Base-by-base conservation (phyloP, 2,888 invertebrate species). In the Koerneria pararmatus region DNA sequence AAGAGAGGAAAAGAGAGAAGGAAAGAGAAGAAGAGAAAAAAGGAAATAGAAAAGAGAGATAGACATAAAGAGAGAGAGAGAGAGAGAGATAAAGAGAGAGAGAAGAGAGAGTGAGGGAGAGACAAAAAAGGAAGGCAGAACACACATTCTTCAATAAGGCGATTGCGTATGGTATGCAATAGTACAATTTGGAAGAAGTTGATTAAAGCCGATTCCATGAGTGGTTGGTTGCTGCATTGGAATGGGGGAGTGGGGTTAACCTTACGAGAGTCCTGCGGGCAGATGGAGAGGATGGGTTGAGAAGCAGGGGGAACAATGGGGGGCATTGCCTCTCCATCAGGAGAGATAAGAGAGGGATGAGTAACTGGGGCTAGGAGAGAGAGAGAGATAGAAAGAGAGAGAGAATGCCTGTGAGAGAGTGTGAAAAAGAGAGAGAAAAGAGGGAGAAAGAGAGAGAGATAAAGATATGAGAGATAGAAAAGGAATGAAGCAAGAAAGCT, bases 391-490 rank as follows among this genome's bases (percentile, higher is more conserved):
- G 57, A 11, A 56, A 29, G 49, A 22, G 63, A 54, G 29, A 29
- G 49, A 61, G 62, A 24, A 41, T 53, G 24, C 11, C 8, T 8
- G 41, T 11, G 41, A 41, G 41, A 19, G 19, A 19, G 41, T 11
- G 41, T 11, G 41, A 19, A 41, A 19, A 19, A 41, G 41, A 41
- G 41, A 19, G 19, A 19, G 41, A 41, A 19, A 41, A 19, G 41
- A 41, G 41, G 41, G 19, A 19, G 15, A 49, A 22, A 15, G 34
- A 63, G 41, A 37, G 37, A 24, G 19, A 35, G 34, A 3, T 63
- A 35, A 61, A 32, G 29, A 62, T 32, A 32, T 19, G 48, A 62
- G 34, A 32, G 24, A 65, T 32, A 60, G 32, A 41, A 61, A 60
- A 22, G 29, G 48, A 46, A 57, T 32, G 51, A 58, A 27, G 11